Percentiles rank a stretch among this genome's conserved stretches.
These are phyloP conservation scores for Aselliscus stoliczkanus DNA, from an alignment of 2,797 vertebrate genomes.

Conservation along the genomic window DNA sequence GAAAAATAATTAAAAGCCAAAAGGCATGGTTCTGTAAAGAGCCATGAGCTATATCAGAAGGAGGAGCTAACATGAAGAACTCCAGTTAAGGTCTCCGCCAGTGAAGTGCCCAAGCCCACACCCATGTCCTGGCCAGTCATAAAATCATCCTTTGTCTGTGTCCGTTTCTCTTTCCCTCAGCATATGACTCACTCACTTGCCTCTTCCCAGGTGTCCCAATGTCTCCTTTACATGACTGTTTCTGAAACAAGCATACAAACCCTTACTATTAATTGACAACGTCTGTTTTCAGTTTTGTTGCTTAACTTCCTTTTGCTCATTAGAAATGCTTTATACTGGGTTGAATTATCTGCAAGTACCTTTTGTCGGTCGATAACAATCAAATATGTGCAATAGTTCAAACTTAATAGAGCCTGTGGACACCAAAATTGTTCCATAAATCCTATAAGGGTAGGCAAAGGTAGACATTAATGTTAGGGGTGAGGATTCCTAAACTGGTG, in stretches of 20 bases:
- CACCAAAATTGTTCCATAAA: neutral
- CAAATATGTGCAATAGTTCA: neutral
- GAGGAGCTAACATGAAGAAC: neutral
- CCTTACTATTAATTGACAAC: neutral
- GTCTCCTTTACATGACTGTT: neutral
- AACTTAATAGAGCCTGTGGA: neutral
- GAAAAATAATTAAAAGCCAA: neutral
- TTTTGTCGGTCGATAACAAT: neutral
- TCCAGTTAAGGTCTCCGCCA: neutral
- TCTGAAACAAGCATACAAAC: neutral
- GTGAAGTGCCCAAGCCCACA: neutral
- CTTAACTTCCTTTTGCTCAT: neutral
- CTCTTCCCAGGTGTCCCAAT: neutral
- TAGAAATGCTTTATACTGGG: neutral
- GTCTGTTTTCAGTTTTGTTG: neutral
- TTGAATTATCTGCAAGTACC: neutral
- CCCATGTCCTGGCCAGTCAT: neutral
- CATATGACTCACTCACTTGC: neutral
- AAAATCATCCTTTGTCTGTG: neutral
- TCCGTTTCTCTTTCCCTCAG: neutral
- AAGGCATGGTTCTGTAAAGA: neutral
- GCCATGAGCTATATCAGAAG: neutral
- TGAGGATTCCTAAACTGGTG: neutral
- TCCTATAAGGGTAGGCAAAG: neutral
- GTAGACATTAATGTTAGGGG: neutral